phyloP scores from a whole-genome alignment of 2,113 vertebrate genomes.

The Cranoglanis bouderius region DNA sequence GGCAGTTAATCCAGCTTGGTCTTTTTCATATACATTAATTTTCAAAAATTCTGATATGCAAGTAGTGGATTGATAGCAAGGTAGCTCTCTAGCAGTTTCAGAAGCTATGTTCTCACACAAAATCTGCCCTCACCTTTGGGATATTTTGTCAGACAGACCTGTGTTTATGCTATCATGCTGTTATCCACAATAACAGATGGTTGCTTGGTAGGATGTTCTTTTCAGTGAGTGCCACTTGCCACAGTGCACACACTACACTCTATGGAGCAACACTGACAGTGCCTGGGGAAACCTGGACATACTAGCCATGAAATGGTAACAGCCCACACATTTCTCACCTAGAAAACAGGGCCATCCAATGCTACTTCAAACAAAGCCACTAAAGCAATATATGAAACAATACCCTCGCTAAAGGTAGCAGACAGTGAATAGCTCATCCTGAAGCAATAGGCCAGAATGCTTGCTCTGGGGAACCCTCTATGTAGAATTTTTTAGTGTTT shows the following conservation, averaged over 20 bases:
- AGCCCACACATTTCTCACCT: constrained; percentile 43
- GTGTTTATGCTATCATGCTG: constrained; percentile 39
- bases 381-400: constrained; percentile 2
- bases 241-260: constrained; percentile 36
- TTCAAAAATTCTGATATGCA: neutral
- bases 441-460: neutral
- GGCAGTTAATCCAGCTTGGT: neutral
- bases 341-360: constrained; percentile 22
- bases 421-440: neutral
- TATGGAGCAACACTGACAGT: constrained; percentile 23
- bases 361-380: constrained; percentile 11
- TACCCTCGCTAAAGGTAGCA: constrained; percentile 1
- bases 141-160: constrained; percentile 36
- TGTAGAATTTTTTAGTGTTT: neutral
- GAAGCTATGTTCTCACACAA: neutral
- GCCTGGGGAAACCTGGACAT: constrained; percentile 48
- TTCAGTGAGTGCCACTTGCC: constrained; percentile 41
- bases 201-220: constrained; percentile 51
- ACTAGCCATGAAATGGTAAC: constrained; percentile 31
- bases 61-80: neutral
- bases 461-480: neutral
- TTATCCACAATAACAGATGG: constrained; percentile 53
- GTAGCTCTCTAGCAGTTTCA: neutral
- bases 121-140: neutral
- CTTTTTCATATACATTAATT: neutral